Evolutionary conservation across 92 coral and sea anemone genomes (phyloP).

Genomic region (Nematostella vectensis): DNA sequence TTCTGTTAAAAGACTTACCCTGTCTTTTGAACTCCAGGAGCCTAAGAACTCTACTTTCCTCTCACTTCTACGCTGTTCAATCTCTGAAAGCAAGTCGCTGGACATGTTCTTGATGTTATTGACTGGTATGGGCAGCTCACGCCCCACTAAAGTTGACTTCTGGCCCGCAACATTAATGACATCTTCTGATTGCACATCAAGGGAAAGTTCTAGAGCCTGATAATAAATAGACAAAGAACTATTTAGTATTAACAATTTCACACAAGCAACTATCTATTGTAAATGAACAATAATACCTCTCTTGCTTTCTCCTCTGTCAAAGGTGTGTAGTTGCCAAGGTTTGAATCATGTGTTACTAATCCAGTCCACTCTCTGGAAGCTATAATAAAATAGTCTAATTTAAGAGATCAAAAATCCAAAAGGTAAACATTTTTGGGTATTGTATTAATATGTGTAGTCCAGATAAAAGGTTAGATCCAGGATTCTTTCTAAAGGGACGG

Average conservation of each 20-base stretch:
- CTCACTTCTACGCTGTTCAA: neutral
- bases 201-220: conserved; percentile 40
- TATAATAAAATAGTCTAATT: too few relatives aligned
- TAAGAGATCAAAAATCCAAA: too few relatives aligned
- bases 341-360: conserved; percentile 12
- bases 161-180: conserved; percentile 59
- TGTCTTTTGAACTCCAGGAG: conserved; percentile 44
- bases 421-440: too few relatives aligned
- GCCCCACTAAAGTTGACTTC: conserved; percentile 24
- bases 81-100: conserved; percentile 6
- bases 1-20: too few relatives aligned
- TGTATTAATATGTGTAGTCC: too few relatives aligned
- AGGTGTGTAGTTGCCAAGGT: conserved; percentile 10
- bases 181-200: conserved; percentile 59
- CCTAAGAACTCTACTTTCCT: conserved; percentile 39
- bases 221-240: neutral
- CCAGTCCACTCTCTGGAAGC: conserved; percentile 29
- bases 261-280: too few relatives aligned
- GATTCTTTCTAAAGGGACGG: too few relatives aligned
- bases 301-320: conserved; percentile 44
- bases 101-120: conserved; percentile 21
- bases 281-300: too few relatives aligned
- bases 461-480: too few relatives aligned
- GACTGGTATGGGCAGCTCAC: conserved; percentile 16
- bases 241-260: neutral